phyloP scores from a whole-genome alignment of 2,113 vertebrate genomes.

The Gila orcuttii region DNA sequence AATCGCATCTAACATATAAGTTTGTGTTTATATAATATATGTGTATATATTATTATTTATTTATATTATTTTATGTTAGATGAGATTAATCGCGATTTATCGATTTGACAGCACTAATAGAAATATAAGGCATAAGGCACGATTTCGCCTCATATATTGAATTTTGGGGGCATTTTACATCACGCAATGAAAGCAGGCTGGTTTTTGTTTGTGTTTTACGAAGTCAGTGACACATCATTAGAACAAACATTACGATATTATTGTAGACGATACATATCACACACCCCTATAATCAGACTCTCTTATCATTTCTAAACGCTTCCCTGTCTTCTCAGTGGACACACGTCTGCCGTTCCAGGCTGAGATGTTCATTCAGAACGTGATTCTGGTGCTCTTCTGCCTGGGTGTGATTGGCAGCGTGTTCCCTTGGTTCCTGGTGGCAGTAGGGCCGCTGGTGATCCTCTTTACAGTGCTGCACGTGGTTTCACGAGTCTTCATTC shows the following conservation, averaged over 20 bases:
- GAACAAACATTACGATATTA: background rate
- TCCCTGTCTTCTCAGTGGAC: slow-evolving; percentile 77
- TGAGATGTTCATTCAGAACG: slow-evolving; percentile 93
- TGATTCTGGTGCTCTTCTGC: slow-evolving; percentile 92
- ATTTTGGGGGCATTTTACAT: too few relatives aligned
- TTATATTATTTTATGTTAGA: too few relatives aligned
- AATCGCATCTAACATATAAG: too few relatives aligned
- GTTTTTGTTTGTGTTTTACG: too few relatives aligned
- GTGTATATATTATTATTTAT: too few relatives aligned
- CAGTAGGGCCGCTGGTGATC: slow-evolving; percentile 84
- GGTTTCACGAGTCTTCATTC: slow-evolving; percentile 89
- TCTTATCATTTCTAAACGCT: background rate
- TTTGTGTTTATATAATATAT: too few relatives aligned
- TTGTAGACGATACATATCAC: background rate
- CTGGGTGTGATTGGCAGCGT: slow-evolving; percentile 85
- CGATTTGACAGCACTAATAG: too few relatives aligned
- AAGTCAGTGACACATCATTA: background rate
- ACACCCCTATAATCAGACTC: background rate
- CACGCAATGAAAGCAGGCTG: too few relatives aligned
- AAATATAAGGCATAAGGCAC: too few relatives aligned
- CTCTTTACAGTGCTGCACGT: slow-evolving; percentile 84
- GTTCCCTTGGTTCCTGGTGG: slow-evolving; percentile 92
- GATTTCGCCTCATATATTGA: too few relatives aligned
- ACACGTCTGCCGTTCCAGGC: slow-evolving; percentile 91
- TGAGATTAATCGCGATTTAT: too few relatives aligned